phyloP scores from a whole-genome alignment of 1,140 invertebrate genomes.

The Platorchestia sp. region DNA sequence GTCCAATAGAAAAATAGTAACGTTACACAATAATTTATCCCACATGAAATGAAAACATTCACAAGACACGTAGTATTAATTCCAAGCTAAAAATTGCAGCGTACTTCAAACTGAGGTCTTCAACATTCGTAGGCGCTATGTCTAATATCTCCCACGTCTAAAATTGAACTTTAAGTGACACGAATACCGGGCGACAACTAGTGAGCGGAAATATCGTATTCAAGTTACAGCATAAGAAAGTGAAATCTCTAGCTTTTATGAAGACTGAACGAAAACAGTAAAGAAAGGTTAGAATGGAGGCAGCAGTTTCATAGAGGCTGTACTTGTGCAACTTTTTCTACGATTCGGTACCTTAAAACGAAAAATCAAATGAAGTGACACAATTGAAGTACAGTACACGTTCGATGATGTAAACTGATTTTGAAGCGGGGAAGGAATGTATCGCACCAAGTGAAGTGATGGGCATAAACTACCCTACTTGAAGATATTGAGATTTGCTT shows the following conservation, averaged over 20 bases:
- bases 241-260: not conserved
- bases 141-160: not conserved
- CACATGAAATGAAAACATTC: not conserved
- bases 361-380: not conserved
- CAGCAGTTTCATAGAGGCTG: too few relatives aligned
- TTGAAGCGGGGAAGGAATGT: not conserved
- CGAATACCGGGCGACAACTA: not conserved
- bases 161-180: not conserved
- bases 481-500: too few relatives aligned
- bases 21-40: not conserved
- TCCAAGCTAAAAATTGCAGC: not conserved
- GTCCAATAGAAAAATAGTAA: not conserved
- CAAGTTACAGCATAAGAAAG: not conserved
- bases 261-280: not conserved
- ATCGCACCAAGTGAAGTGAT: not conserved
- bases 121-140: not conserved
- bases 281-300: too few relatives aligned
- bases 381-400: not conserved
- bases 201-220: not conserved
- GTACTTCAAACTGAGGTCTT: not conserved
- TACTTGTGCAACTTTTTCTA: not conserved
- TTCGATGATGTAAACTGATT: not conserved
- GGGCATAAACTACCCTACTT: not conserved
- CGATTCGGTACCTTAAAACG: not conserved
- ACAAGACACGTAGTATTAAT: not conserved